These are phyloP conservation scores for Neoniphon sammara DNA, from an alignment of 2,797 vertebrate genomes.

Conservation along the genomic window DNA sequence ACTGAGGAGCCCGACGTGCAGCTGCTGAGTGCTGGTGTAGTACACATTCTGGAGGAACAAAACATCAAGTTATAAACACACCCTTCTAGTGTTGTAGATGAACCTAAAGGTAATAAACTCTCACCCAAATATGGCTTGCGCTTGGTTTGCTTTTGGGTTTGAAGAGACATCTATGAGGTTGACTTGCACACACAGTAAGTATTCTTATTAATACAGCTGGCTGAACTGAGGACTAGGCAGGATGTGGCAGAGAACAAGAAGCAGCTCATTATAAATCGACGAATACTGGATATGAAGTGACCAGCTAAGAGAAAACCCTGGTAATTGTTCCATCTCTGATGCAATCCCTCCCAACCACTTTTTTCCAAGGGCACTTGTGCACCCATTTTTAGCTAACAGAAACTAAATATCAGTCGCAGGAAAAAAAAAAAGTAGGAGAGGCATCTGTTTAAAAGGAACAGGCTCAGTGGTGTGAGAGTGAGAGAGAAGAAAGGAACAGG, in stretches of 20 bases:
- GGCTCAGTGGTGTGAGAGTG: slow-evolving; percentile 8
- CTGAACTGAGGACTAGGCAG: slow-evolving; percentile 43
- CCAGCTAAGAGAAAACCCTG: slow-evolving; percentile 39
- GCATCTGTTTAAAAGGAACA: slow-evolving; percentile 36
- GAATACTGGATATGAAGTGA: slow-evolving; percentile 15
- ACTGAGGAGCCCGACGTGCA: slow-evolving; percentile 93
- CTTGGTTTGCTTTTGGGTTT: slow-evolving; percentile 35
- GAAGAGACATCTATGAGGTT: slow-evolving; percentile 37
- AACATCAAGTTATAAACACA: slow-evolving; percentile 26
- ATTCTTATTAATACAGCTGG: slow-evolving; percentile 51
- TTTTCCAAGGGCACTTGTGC: slow-evolving; percentile 51
- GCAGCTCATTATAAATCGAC: slow-evolving; percentile 60
- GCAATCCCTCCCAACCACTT: slow-evolving; percentile 35
- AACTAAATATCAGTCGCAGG: slow-evolving; percentile 50
- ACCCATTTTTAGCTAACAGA: slow-evolving; percentile 42
- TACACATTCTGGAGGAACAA: slow-evolving; percentile 92
- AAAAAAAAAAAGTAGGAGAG: slow-evolving; percentile 22
- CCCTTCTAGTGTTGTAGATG: slow-evolving; percentile 13
- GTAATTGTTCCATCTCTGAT: slow-evolving; percentile 53
- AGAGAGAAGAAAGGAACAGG: neutral
- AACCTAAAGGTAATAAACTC: slow-evolving; percentile 51
- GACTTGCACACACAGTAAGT: slow-evolving; percentile 54
- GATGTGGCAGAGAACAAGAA: slow-evolving; percentile 30
- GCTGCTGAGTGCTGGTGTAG: slow-evolving; percentile 93
- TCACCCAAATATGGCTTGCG: slow-evolving; percentile 46